Base-by-base conservation (phyloP, 2,113 vertebrate genomes). In the Typhlomys cinereus region DNA sequence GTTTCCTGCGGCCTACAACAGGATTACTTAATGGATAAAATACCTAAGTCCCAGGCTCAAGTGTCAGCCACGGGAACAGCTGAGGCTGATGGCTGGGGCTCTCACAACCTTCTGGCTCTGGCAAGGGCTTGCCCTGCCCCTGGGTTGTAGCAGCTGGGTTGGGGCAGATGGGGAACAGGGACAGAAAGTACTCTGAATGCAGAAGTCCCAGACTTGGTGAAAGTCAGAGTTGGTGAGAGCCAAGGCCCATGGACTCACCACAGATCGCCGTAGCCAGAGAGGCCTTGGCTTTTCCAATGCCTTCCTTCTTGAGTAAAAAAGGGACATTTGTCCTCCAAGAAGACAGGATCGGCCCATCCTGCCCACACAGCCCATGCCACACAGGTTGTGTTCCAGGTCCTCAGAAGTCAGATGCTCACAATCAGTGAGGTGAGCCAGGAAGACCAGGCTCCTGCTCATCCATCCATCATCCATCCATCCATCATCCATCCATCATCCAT, bases 1-100 rank as follows among this genome's bases (percentile, higher is more conserved):
- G 2, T 95, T 96, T 97, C 94, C 94, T 95, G 86, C 91, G 88
- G 96, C 76, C 95, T 95, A 89, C 25, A 74, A 44, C 73, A 39
- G 81, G 74, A 83, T 91, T 87, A 90, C 95, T 90, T 59, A 44
- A 88, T 73, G 85, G 85, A 80, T 41, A 84, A 80, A 84, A 59
- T 39, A 79, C 29, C 70, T 41, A 59, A 79, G 57, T 39, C 52
- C 8, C 3, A 52, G 64, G 66, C 71, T 95, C 75, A 59, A 59
- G 61, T 93, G 41, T 89, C 46, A 83, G 80, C 70, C 41, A 23
- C 17, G 5, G 69, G 67, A 52, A n/a, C 69, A 52, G 88, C 89
- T 71, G 69, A 23, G 3, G 39, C 11, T 12, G n/a, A 61, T 0
- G 10, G 57, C 73, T 48, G 79, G 90, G 57, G 83, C 90, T 91